Evolutionary conservation across 2,888 invertebrate species (phyloP).

Genomic region (Megastigmus dorsalis): DNA sequence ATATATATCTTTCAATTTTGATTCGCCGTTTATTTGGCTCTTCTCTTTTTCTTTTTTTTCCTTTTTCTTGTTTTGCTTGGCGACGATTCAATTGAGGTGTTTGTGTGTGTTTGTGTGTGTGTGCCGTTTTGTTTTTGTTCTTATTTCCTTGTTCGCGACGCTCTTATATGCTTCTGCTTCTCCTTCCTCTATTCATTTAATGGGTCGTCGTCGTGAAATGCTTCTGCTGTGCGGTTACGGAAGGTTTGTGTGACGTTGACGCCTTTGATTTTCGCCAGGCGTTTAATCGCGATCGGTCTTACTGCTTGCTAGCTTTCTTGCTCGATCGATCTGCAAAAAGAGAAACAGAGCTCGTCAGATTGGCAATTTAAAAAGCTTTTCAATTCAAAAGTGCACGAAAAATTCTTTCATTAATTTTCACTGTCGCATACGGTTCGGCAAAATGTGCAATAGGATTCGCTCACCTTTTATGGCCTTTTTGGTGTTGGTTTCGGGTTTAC

Average conservation of each 20-base stretch:
- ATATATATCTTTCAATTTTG: background rate
- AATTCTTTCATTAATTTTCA: background rate
- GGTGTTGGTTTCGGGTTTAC: conserved; percentile 77
- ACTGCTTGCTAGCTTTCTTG: conserved; percentile 71
- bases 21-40: background rate
- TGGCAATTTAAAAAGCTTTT: too few relatives aligned
- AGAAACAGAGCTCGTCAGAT: too few relatives aligned
- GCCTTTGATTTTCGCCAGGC: conserved; percentile 45
- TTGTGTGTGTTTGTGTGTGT: background rate
- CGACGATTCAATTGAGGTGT: conserved; percentile 26
- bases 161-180: too few relatives aligned
- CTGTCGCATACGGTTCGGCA: too few relatives aligned
- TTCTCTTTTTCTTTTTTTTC: background rate
- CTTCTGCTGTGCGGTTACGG: conserved; percentile 35
- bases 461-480: conserved; percentile 71
- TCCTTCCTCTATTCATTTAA: background rate
- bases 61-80: too few relatives aligned
- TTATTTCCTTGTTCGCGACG: conserved; percentile 5
- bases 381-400: too few relatives aligned
- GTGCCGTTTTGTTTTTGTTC: background rate
- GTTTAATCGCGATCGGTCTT: conserved; percentile 11
- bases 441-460: too few relatives aligned
- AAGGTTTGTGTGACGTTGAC: conserved; percentile 20
- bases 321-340: conserved; percentile 70
- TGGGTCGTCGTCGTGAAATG: conserved; percentile 24